phyloP scores from a whole-genome alignment of 2,797 vertebrate species.

The Sebastes jordani region DNA sequence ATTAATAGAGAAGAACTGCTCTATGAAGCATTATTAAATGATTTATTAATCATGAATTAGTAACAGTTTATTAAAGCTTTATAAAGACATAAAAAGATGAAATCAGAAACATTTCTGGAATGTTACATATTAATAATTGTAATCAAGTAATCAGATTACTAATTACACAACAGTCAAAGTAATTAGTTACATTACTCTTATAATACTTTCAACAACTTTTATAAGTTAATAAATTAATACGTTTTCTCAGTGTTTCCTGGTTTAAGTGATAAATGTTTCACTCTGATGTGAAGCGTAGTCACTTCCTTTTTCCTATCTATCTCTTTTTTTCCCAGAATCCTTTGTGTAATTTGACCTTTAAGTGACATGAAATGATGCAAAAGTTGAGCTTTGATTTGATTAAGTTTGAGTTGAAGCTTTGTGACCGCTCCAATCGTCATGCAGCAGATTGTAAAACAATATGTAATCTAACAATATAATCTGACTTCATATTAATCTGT shows the following conservation, averaged over 20 bases:
- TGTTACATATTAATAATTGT: not conserved
- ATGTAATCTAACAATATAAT: conserved; percentile 51
- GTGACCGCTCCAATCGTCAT: conserved; percentile 86
- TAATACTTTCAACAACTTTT: too few species aligned
- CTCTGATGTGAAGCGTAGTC: not conserved
- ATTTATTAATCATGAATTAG: not conserved
- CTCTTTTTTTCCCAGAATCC: not conserved
- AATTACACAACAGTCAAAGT: not conserved
- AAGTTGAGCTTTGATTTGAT: conserved; percentile 62
- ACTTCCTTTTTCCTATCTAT: not conserved
- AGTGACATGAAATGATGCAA: not conserved
- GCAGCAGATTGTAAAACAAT: conserved; percentile 85
- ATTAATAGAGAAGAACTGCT: not conserved
- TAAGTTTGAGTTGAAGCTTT: conserved; percentile 86
- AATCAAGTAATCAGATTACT: not conserved
- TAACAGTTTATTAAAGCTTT: not conserved
- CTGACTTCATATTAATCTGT: not conserved
- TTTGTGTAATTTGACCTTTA: not conserved
- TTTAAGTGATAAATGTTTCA: not conserved
- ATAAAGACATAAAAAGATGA: not conserved
- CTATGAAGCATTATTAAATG: not conserved
- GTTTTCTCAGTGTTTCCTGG: not conserved
- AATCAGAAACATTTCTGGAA: not conserved
- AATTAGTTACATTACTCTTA: not conserved
- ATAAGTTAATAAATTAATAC: too few species aligned